These are phyloP conservation scores for Drosophila picticornis DNA, from an alignment of 2,888 invertebrate species.

Conservation along the genomic window DNA sequence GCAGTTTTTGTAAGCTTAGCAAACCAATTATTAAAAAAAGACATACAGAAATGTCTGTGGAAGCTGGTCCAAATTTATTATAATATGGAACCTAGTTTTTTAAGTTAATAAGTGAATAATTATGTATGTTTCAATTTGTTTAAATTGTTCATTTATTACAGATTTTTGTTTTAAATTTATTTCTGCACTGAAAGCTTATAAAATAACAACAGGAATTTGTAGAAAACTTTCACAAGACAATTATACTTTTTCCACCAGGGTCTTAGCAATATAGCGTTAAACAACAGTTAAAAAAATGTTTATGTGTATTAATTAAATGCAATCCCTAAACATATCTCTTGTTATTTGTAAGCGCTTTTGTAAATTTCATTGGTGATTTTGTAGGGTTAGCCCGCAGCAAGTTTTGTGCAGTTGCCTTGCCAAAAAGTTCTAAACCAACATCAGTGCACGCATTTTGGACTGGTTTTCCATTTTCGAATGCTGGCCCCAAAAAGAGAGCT, in stretches of 20 bases:
- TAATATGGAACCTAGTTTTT: not conserved
- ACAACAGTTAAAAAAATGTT: not conserved
- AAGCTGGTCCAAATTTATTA: not conserved
- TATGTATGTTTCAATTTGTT: too few relatives aligned
- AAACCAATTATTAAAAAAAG: not conserved
- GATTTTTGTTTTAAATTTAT: not conserved
- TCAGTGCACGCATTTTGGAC: conserved; percentile 52
- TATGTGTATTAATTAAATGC: not conserved
- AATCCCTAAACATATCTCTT: not conserved
- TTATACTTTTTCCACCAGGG: not conserved
- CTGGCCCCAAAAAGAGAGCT: conserved; percentile 54
- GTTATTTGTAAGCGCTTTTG: conserved; percentile 7
- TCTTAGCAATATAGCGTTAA: not conserved
- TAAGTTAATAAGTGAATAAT: not conserved
- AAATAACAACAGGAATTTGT: not conserved
- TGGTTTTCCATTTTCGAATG: conserved; percentile 46
- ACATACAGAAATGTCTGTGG: not conserved
- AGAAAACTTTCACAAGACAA: not conserved
- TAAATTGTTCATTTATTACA: not conserved
- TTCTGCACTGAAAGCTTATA: not conserved
- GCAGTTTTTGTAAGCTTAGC: too few relatives aligned
- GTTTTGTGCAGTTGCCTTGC: conserved; percentile 21
- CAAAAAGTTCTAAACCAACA: conserved; percentile 54
- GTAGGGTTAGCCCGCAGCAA: conserved; percentile 33
- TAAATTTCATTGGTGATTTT: conserved; percentile 27